Conservation (phyloP, 2,797 vertebrate species). For the Syngnathus rostellatus region DNA sequence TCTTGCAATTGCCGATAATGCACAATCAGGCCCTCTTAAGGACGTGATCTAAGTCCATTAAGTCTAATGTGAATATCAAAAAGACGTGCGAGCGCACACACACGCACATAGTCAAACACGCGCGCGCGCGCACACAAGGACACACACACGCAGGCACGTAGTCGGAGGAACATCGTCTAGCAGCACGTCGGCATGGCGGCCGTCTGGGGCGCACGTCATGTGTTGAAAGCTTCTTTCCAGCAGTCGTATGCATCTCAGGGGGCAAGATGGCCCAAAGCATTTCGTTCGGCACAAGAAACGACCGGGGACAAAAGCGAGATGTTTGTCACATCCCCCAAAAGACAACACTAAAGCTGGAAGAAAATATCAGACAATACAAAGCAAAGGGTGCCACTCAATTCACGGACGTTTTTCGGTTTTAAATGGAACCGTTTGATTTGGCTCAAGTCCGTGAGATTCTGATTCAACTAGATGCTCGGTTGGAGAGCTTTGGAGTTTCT, state of each 20-base stretch:
- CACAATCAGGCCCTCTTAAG: conserved; percentile 41
- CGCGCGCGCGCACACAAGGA: conserved; percentile 53
- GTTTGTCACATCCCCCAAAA: no score
- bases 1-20: conserved; percentile 10
- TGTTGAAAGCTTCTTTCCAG: no score
- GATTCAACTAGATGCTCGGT: no score
- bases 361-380: no score
- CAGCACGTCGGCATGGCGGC: conserved; percentile 7
- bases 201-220: background rate
- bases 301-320: conserved; percentile 20
- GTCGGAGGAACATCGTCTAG: no score
- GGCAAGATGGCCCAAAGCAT: conserved; percentile 20
- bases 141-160: conserved; percentile 34
- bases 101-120: background rate
- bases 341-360: no score
- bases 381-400: no score
- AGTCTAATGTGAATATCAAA: conserved; percentile 61
- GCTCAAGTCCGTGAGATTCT: no score
- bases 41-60: conserved; percentile 56
- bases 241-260: no score
- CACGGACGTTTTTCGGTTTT: no score
- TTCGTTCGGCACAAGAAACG: conserved; percentile 49
- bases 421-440: no score
- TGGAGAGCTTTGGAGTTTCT: no score
- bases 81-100: conserved; percentile 12